These are phyloP conservation scores for Vanacampus margaritifer DNA, from an alignment of 2,113 vertebrate genomes.

Conservation along the genomic window DNA sequence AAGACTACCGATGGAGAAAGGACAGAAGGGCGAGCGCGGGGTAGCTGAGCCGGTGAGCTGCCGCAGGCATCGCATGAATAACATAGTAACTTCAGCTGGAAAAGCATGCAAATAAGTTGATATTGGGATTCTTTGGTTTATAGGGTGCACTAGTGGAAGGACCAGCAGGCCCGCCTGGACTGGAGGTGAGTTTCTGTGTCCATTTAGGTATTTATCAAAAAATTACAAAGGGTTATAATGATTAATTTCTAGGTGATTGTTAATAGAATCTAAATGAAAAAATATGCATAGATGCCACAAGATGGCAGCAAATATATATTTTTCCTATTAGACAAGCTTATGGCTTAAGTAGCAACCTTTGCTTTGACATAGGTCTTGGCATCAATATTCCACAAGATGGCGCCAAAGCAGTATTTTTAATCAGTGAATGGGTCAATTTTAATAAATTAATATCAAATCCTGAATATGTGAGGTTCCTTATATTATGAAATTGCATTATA, in stretches of 20 bases:
- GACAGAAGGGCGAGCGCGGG: slow-evolving; percentile 80
- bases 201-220: slow-evolving; percentile 9
- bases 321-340: neutral
- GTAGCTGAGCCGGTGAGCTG: slow-evolving; percentile 77
- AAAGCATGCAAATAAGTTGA: slow-evolving; percentile 11
- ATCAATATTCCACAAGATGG: too few species aligned
- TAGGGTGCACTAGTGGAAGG: slow-evolving; percentile 78
- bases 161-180: slow-evolving; percentile 74
- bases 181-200: slow-evolving; percentile 65
- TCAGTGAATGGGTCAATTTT: too few species aligned
- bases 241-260: neutral
- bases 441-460: too few species aligned
- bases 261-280: neutral
- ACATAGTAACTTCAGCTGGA: slow-evolving; percentile 4
- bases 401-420: too few species aligned
- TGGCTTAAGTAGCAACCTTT: too few species aligned
- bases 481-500: too few species aligned
- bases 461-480: too few species aligned
- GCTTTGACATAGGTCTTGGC: too few species aligned
- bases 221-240: neutral
- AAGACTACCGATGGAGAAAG: slow-evolving; percentile 68
- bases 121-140: slow-evolving; percentile 24
- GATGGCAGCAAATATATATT: neutral
- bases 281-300: neutral
- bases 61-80: slow-evolving; percentile 27